These are phyloP conservation scores for Lipophrys pholis DNA, from an alignment of 2,113 vertebrate species.

Conservation along the genomic window DNA sequence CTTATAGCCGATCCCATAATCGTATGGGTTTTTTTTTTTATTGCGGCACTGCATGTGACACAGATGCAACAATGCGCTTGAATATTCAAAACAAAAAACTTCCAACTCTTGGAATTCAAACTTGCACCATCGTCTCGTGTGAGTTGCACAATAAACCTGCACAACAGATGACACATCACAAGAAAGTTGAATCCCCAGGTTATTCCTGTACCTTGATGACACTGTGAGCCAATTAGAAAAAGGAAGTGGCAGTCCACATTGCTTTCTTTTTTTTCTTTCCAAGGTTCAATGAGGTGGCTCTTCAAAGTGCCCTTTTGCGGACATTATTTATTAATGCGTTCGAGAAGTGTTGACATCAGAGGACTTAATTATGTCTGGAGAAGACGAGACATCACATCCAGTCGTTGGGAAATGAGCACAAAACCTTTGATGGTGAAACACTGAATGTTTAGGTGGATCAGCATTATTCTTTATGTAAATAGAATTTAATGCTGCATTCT, in stretches of 20 bases:
- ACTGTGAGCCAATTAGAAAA: conserved; percentile 12
- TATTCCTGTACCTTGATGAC: background rate
- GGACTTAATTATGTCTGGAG: conserved; percentile 44
- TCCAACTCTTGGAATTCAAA: too few species aligned
- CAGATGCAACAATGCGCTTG: background rate
- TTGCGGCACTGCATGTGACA: background rate
- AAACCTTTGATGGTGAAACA: too few species aligned
- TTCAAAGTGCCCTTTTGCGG: conserved; percentile 54
- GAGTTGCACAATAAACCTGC: too few species aligned
- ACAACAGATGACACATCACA: background rate
- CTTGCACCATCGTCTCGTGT: too few species aligned
- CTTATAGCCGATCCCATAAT: conserved; percentile 3
- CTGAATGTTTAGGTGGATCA: too few species aligned
- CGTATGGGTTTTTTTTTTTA: conserved; percentile 17
- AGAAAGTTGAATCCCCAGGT: background rate
- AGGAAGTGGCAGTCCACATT: conserved; percentile 1
- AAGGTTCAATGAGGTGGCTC: conserved; percentile 29
- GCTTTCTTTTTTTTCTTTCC: background rate
- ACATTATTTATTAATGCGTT: conserved; percentile 67
- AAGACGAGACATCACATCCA: background rate
- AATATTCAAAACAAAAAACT: conserved; percentile 28
- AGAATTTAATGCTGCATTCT: too few species aligned
- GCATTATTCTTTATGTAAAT: too few species aligned
- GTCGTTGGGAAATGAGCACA: too few species aligned
- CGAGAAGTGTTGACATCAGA: conserved; percentile 52